Percentiles rank a stretch among this genome's conserved stretches.
Evolutionary conservation across 2,113 vertebrate genomes (phyloP).

Genomic region (Bos indicus): DNA sequence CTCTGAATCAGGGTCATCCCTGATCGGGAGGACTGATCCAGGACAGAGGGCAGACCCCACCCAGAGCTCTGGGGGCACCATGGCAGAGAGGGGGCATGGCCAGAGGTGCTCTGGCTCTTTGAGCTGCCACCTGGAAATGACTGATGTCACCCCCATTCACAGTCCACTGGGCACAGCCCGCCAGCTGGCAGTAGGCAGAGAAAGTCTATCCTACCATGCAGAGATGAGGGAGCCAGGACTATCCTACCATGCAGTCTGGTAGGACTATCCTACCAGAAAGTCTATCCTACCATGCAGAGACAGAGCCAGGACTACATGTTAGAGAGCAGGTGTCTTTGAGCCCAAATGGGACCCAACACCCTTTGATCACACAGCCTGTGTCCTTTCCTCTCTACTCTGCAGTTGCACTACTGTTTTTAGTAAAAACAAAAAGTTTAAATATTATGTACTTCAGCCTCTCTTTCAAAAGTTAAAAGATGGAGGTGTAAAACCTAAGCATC

Average conservation of each 20-base stretch:
- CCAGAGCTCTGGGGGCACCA: rapidly evolving
- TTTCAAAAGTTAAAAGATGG: neutral
- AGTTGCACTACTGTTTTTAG: rapidly evolving
- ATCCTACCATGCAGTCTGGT: no score
- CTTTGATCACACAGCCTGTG: rapidly evolving
- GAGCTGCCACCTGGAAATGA: neutral
- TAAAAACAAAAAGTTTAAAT: neutral
- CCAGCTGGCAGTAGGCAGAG: neutral
- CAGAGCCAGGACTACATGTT: rapidly evolving
- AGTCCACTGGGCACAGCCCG: neutral
- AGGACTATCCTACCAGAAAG: neutral
- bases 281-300: neutral
- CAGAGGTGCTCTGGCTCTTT: neutral
- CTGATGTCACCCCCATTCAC: neutral
- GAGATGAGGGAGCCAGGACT: neutral
- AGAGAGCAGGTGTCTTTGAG: neutral
- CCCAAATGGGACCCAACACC: rapidly evolving
- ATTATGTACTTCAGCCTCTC: neutral
- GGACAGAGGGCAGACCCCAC: neutral
- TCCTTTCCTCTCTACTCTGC: neutral
- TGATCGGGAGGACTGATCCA: neutral
- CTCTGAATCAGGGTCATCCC: rapidly evolving
- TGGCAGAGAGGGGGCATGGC: neutral
- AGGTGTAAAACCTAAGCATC: neutral
- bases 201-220: neutral